A percentile compares a stretch with the other conserved stretches of the same genome.
Conservation (phyloP, 1,140 invertebrate genomes). For the Pseudomyrmex dendroicus region DNA sequence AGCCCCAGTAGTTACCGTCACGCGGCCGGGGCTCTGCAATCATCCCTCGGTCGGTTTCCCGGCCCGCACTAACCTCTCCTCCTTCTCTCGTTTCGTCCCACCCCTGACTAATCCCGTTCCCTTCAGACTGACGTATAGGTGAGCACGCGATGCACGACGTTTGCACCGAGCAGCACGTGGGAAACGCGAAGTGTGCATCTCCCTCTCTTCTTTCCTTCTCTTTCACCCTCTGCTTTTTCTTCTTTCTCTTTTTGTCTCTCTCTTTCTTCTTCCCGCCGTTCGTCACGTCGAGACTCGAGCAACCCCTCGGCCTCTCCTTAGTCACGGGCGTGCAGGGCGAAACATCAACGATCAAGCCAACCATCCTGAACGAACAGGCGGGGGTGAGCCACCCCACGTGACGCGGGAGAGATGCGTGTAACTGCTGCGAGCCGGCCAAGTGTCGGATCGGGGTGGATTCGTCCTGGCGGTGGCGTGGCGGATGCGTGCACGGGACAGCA, state of each 20-base stretch:
- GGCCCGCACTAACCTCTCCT: slow-evolving; percentile 57
- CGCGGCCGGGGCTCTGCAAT: slow-evolving; percentile 80
- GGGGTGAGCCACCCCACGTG: slow-evolving; percentile 46
- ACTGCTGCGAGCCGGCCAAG: slow-evolving; percentile 73
- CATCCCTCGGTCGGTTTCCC: slow-evolving; percentile 75
- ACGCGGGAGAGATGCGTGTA: slow-evolving; percentile 65
- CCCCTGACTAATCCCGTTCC: slow-evolving; percentile 82
- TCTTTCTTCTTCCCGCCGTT: not conserved
- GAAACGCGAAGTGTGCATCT: slow-evolving; percentile 81
- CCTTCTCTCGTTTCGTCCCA: slow-evolving; percentile 37
- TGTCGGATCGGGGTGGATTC: slow-evolving; percentile 68
- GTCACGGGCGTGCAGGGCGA: slow-evolving; percentile 70
- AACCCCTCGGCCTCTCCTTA: slow-evolving; percentile 45
- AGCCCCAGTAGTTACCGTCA: slow-evolving; percentile 84
- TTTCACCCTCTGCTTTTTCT: not conserved
- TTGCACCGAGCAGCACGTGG: slow-evolving; percentile 80
- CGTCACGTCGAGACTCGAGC: slow-evolving; percentile 1
- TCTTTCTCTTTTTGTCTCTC: not conserved
- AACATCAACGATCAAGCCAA: slow-evolving; percentile 83
- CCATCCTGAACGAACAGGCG: slow-evolving; percentile 67
- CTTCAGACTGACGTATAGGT: slow-evolving; percentile 80
- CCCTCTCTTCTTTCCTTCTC: slow-evolving; percentile 17
- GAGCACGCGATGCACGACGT: slow-evolving; percentile 80
- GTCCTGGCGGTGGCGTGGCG: slow-evolving; percentile 51
- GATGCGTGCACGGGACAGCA: slow-evolving; percentile 76